Evolutionary conservation across 2,888 invertebrate genomes (phyloP).

Genomic region (Phortica magna): DNA sequence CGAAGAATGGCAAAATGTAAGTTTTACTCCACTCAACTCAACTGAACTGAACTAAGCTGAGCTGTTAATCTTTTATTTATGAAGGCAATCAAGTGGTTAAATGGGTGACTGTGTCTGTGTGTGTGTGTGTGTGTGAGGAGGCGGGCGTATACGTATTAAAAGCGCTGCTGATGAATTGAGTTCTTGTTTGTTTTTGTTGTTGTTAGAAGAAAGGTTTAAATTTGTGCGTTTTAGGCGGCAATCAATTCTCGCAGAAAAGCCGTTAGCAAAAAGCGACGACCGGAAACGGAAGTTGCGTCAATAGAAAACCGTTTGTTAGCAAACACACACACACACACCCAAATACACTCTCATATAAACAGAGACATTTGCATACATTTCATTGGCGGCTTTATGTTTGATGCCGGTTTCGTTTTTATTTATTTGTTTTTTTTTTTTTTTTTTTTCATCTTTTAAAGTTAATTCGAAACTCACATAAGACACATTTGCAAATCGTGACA

Average conservation of each 20-base stretch:
- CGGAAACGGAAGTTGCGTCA: conserved; percentile 31
- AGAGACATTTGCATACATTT: not conserved
- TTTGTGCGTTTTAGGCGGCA: not conserved
- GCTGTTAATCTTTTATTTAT: conserved; percentile 5
- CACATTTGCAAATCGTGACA: conserved; percentile 56
- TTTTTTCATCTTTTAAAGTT: not conserved
- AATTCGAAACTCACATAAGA: conserved; percentile 9
- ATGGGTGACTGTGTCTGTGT: not conserved
- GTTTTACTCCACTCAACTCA: conserved; percentile 71
- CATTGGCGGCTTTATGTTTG: not conserved
- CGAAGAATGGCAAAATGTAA: conserved; percentile 95
- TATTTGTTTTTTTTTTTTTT: conserved; percentile 10
- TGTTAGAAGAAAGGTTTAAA: not conserved
- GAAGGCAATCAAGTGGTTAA: conserved; percentile 3
- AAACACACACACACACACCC: not conserved
- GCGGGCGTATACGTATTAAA: not conserved
- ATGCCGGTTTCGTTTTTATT: conserved; percentile 1
- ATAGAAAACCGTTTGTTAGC: not conserved
- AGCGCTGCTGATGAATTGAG: not conserved
- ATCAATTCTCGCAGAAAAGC: not conserved
- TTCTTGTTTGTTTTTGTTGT: not conserved
- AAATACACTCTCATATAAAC: not conserved
- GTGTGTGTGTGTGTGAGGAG: no score
- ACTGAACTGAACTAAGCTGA: no score
- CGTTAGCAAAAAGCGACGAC: not conserved